These are phyloP conservation scores for Rhodophaea formosa DNA, from an alignment of 2,888 invertebrate genomes.

Conservation along the genomic window DNA sequence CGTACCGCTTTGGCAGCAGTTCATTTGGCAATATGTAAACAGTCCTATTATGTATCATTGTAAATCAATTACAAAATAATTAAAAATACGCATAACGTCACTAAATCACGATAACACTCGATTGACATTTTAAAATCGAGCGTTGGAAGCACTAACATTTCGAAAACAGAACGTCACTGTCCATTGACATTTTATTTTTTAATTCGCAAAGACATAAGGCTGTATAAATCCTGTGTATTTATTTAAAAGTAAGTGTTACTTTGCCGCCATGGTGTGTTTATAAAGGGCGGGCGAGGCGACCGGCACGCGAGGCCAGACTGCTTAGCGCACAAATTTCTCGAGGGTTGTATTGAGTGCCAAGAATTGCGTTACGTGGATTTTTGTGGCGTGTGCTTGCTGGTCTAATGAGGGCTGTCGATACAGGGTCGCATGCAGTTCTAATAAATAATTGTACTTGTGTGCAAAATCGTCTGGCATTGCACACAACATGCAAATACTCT, in stretches of 20 bases:
- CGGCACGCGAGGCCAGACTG: conserved; percentile 62
- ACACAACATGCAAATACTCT: background rate
- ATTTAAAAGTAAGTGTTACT: conserved; percentile 28
- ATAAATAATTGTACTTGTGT: conserved; percentile 2
- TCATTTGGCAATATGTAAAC: conserved; percentile 76
- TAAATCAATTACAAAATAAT: conserved; percentile 28
- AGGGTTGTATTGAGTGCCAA: conserved; percentile 66
- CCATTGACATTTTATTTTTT: conserved; percentile 17
- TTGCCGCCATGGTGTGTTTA: conserved; percentile 54
- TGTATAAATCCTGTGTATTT: conserved; percentile 19
- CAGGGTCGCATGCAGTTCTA: conserved; percentile 28
- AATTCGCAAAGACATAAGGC: conserved; percentile 19
- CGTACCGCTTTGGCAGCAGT: conserved; percentile 72
- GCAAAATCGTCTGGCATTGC: background rate
- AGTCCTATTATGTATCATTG: conserved; percentile 72
- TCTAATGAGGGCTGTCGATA: conserved; percentile 46
- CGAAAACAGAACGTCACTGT: conserved; percentile 21
- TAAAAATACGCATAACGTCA: conserved; percentile 24
- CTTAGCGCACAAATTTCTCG: conserved; percentile 57
- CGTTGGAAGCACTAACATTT: conserved; percentile 18
- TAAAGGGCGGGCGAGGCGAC: conserved; percentile 52
- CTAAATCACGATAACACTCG: conserved; percentile 23
- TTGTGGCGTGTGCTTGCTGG: conserved; percentile 42
- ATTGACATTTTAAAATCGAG: conserved; percentile 15
- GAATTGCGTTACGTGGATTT: conserved; percentile 44